Evolutionary conservation across 2,888 invertebrate species (phyloP), one percentile per base, ranked within the genome.

Genomic region (Polydrusus tereticollis): DNA sequence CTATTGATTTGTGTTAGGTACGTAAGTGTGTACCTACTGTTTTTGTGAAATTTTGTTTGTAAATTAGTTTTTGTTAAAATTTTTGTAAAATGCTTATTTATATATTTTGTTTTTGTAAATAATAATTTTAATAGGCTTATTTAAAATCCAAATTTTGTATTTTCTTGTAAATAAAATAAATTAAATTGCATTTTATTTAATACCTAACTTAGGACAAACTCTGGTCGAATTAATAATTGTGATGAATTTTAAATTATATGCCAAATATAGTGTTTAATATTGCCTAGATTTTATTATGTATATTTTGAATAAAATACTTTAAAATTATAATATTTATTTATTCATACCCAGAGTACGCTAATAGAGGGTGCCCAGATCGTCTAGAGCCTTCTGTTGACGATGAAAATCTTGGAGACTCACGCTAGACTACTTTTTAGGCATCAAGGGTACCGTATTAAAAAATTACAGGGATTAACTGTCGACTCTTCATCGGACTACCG

Each of bases 221-320:
- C 80, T 80, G 82, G 84, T 85, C 85, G 85, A 85, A 85, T 86
- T 85, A 85, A 83, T 85, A 79, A 84, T 85, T 86, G 85, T 86
- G 85, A 86, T 86, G 84, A 85, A 83, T 82, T 80, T 82, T 82
- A 81, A 84, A 83, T 84, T 84, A 84, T 55, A 55, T 84, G 83
- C 84, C 83, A 84, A 85, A 80, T 83, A 84, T 83, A 83, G 83
- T 81, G 81, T 83, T 84, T 83, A 83, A 82, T 82, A 84, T 83
- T 84, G 83, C 81, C 82, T 86, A 85, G 85, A 85, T 85, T 85
- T 85, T 85, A 85, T 84, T 85, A 86, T 85, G 84, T 85, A 85
- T 85, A 86, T 86, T 86, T 86, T 85, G 85, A 86, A 85, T 86
- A 86, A 85, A 86, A 78, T 76, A 79, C 73, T 73, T 75, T 64